phyloP scores from a whole-genome alignment of 2,113 vertebrate species.

The Corapipo altera region DNA sequence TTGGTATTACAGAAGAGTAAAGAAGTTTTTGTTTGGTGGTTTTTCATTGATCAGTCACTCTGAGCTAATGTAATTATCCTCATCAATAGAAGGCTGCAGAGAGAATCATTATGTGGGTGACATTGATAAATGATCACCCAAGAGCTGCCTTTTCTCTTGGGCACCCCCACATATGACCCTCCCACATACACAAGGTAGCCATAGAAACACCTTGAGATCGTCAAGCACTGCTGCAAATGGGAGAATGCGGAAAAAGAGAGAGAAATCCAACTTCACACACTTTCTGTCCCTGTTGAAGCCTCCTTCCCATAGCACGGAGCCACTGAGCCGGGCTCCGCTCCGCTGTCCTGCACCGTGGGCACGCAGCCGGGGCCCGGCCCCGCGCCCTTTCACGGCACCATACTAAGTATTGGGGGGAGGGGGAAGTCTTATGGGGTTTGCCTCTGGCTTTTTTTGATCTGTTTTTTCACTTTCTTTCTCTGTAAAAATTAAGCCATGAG shows the following conservation, averaged over 20 bases:
- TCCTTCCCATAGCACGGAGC: neutral
- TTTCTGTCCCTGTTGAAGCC: neutral
- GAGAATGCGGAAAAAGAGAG: slow-evolving; percentile 12
- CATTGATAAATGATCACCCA: slow-evolving; percentile 99
- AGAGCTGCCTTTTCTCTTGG: slow-evolving; percentile 94
- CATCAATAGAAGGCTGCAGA: slow-evolving; percentile 99
- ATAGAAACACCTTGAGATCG: slow-evolving; percentile 93
- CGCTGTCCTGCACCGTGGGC: neutral
- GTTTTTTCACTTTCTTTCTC: neutral
- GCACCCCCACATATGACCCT: slow-evolving; percentile 89
- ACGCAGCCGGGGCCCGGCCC: neutral
- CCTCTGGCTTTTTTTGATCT: accelerated
- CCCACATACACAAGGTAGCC: slow-evolving; percentile 89
- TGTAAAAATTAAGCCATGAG: neutral
- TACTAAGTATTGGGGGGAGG: neutral
- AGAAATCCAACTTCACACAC: slow-evolving; percentile 43
- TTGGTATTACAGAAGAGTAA: slow-evolving; percentile 89
- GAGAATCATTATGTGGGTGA: slow-evolving; percentile 99
- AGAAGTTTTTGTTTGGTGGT: slow-evolving; percentile 93
- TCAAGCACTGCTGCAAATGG: slow-evolving; percentile 74
- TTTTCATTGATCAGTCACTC: slow-evolving; percentile 99
- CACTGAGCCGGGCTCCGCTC: neutral
- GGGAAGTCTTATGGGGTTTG: neutral
- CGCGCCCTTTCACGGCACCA: neutral
- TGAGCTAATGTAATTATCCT: slow-evolving; percentile 99